Base-by-base conservation (phyloP, 2,888 invertebrate genomes). In the Leucophenga montana region DNA sequence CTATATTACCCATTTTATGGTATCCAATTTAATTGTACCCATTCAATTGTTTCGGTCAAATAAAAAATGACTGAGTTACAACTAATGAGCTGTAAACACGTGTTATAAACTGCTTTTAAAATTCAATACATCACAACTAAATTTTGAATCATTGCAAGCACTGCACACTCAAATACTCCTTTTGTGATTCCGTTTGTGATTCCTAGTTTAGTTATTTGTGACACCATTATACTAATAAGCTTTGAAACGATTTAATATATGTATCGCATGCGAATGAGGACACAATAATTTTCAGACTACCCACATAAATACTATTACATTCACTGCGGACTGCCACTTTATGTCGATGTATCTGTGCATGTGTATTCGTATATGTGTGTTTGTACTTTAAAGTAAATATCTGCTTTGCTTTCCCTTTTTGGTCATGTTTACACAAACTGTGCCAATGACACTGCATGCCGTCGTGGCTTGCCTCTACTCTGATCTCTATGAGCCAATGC, bases 361-460 rank as follows among this genome's bases (percentile, higher is more conserved):
- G 46, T 48, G 46, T 22, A 53, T 39, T 33, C 39, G 27, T 44
- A 11, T 50, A 9, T 57, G 46, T 67, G 16, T 57, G 9, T 46
- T 48, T 61, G 18, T 65, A 20, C 48, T 44, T 27, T 48, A 46
- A 50, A n/a, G 16, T 33, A 54, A 20, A 39, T 66, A 66, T 66
- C 53, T 66, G 18, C 66, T 56, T 64, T 64, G 27, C 61, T 18
- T 14, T 59, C 11, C 44, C 20, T 57, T 59, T 33, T 68, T 33
- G 48, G 61, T 14, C 31, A 31, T 68, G 53, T 61, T 61, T 57
- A 27, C 57, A 18, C 59, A 57, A 59, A 54, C 20, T 66, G 69
- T 66, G 69, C 75, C 74, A 75, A 75, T 72, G 74, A 75, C 77
- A 72, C 56, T 77, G 78, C 78, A 71, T 78, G 73, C 77, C 78